Base-by-base conservation (phyloP, 2,888 invertebrate species). In the Sinentomon sp. region DNA sequence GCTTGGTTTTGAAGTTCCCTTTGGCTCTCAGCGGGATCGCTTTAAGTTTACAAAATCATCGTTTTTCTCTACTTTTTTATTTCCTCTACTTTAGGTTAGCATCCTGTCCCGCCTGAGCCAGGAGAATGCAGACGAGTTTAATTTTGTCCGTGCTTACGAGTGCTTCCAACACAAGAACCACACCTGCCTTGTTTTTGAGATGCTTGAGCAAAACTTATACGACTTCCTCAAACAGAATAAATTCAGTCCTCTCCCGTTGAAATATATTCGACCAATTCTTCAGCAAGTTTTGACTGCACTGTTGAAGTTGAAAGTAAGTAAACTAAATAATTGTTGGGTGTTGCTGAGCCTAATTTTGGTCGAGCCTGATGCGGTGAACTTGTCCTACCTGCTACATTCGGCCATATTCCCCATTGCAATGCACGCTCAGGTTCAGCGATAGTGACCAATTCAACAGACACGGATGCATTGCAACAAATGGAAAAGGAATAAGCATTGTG, bases 171-270 rank as follows among this genome's bases (percentile, higher is more conserved):
- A 97, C 59, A 89, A 92, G 57, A 89, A 85, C 54, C 94, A 97
- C 62, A 97, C 94, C 34, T 97, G 94, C 58, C 67, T 97, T 58
- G 94, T 94, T 52, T 97, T 94, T 56, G 97, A 99, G 62, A 94
- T 99, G 92, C 68, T 99, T 48, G 97, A 99, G 53, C 97, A 97
- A 63, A 99, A 99, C 60, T 64, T 99, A 44, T 99, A 99, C 59
- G 97, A 99, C 63, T 99, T 94, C 59, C 69, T 99, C 45, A 99
- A 99, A 56, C 89, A 92, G 60, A 94, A 97, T 61, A 97, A 97
- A 62, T 99, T 99, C 61, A 85, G 85, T 51, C 97, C 97, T 41
- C 62, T 99, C 50, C 92, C 97, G 34, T 66, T 99, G 44, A 92
- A 89, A 55, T 92, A 82, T 56, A 99, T 99, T 57, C 66, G 97